A percentile compares a stretch with the other conserved stretches of the same genome.
These are phyloP conservation scores for Takifugu flavidus DNA, from an alignment of 2,113 vertebrate species.

Conservation along the genomic window DNA sequence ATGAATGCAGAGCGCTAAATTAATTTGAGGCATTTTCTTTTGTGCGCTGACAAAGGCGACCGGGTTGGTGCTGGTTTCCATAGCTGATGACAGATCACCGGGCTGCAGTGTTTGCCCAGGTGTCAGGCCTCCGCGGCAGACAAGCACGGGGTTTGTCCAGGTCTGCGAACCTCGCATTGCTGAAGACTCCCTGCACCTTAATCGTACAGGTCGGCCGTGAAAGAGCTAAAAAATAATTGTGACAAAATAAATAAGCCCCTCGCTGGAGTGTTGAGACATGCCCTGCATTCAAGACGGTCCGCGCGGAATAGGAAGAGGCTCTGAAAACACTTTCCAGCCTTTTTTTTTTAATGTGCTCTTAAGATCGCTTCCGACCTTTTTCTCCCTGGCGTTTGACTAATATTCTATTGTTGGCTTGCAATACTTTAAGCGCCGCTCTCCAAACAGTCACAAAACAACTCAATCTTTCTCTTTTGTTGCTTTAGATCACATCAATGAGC, in stretches of 20 bases:
- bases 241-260: slow-evolving; percentile 53
- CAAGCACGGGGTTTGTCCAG: slow-evolving; percentile 72
- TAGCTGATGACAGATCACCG: slow-evolving; percentile 81
- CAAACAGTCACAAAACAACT: too few species aligned
- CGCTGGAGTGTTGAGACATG: slow-evolving; percentile 58
- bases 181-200: slow-evolving; percentile 59
- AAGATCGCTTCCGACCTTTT: slow-evolving; percentile 43
- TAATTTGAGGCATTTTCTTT: slow-evolving; percentile 80
- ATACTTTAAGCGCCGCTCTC: too few species aligned
- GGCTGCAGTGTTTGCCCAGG: slow-evolving; percentile 83
- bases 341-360: slow-evolving; percentile 33
- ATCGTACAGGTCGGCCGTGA: slow-evolving; percentile 70
- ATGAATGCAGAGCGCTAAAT: slow-evolving; percentile 79
- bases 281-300: slow-evolving; percentile 43
- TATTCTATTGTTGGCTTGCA: slow-evolving; percentile 26
- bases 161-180: slow-evolving; percentile 63
- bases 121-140: slow-evolving; percentile 77
- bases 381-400: slow-evolving; percentile 26
- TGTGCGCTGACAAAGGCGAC: slow-evolving; percentile 75
- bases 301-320: slow-evolving; percentile 33
- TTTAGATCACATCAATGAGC: slow-evolving; percentile 37
- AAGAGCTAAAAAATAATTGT: slow-evolving; percentile 67
- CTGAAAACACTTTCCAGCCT: slow-evolving; percentile 37
- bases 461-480: too few species aligned
- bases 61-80: slow-evolving; percentile 79